A percentile compares a stretch with the other conserved stretches of the same genome.
Conservation (phyloP, 2,797 vertebrate species). For the Hydrophis major region DNA sequence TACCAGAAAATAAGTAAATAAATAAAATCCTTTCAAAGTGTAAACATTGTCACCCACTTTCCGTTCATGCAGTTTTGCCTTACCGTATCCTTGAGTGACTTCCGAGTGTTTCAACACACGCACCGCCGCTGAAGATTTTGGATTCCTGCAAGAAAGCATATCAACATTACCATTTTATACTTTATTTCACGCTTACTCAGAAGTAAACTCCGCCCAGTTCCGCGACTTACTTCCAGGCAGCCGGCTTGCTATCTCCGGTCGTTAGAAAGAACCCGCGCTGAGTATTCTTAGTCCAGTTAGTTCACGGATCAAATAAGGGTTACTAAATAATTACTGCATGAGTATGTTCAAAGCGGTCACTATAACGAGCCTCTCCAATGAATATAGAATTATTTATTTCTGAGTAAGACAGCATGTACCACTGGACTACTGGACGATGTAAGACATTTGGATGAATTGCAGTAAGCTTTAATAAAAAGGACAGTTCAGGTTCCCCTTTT, state of each 20-base stretch:
- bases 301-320: not conserved
- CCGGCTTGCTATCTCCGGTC: too few species aligned
- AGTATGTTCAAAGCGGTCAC: not conserved
- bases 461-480: not conserved
- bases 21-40: not conserved
- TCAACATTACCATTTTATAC: not conserved
- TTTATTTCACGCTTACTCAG: not conserved
- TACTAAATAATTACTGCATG: not conserved
- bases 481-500: not conserved
- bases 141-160: not conserved
- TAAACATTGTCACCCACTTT: not conserved
- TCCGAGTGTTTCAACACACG: not conserved
- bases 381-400: not conserved
- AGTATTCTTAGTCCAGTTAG: not conserved
- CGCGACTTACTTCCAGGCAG: not conserved
- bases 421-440: not conserved
- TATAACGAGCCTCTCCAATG: not conserved
- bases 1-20: not conserved
- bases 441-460: not conserved
- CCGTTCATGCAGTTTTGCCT: not conserved
- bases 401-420: not conserved
- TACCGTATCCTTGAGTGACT: not conserved
- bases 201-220: not conserved
- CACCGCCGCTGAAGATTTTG: not conserved
- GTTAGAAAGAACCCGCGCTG: not conserved